phyloP scores from a whole-genome alignment of 2,888 invertebrate species.

The Embidobia sp. region DNA sequence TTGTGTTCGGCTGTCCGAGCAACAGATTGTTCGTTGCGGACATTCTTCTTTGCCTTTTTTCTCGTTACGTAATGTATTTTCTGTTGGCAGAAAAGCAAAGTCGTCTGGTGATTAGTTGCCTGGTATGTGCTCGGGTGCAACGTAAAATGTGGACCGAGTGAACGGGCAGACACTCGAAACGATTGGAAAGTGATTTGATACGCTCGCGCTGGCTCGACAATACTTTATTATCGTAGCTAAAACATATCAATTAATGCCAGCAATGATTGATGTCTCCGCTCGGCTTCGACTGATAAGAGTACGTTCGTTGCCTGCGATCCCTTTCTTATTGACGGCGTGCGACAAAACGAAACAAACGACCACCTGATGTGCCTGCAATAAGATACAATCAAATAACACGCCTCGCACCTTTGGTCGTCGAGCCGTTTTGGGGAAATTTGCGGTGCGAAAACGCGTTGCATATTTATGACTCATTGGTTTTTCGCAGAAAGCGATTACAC shows the following conservation, averaged over 20 bases:
- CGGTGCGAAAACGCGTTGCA: too few species aligned
- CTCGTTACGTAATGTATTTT: constrained; percentile 27
- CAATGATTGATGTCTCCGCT: constrained; percentile 7
- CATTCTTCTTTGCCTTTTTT: too few species aligned
- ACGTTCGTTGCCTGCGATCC: too few species aligned
- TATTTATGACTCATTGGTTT: constrained; percentile 43
- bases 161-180: constrained; percentile 45
- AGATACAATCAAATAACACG: too few species aligned
- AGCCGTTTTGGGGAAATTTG: too few species aligned
- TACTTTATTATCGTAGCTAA: constrained; percentile 29
- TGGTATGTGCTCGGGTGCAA: constrained; percentile 34
- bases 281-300: background rate
- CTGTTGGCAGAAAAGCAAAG: constrained; percentile 22
- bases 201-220: constrained; percentile 36
- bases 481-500: constrained; percentile 45
- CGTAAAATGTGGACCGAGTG: constrained; percentile 39
- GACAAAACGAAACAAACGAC: too few species aligned
- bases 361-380: too few species aligned
- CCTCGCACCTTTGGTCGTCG: too few species aligned
- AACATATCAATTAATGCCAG: constrained; percentile 43
- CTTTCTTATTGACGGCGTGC: too few species aligned
- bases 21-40: too few species aligned
- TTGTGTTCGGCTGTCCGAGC: too few species aligned
- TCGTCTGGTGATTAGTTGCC: constrained; percentile 30
- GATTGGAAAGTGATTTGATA: constrained; percentile 56